phyloP scores from a whole-genome alignment of 2,113 vertebrate species.

The Onychostruthus taczanowskii region DNA sequence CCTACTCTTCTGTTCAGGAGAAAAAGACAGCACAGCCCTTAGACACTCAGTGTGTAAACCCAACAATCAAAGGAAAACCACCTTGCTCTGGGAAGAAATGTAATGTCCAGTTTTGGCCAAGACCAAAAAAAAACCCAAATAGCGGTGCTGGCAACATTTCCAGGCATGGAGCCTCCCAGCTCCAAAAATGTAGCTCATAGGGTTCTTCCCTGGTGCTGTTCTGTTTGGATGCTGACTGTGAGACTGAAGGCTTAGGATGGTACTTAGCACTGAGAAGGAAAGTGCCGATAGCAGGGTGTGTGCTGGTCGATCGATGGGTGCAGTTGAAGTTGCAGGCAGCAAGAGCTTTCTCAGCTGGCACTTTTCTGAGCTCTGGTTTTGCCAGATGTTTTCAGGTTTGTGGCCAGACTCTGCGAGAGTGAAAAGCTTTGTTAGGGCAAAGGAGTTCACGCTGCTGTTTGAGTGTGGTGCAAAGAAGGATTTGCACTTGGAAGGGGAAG shows the following conservation, averaged over 20 bases:
- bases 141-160: neutral
- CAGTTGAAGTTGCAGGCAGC: neutral
- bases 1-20: neutral
- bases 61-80: neutral
- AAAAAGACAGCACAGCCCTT: neutral
- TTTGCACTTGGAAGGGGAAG: neutral
- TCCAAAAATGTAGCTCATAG: neutral
- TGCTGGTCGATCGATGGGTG: too few species aligned
- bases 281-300: neutral
- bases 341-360: neutral
- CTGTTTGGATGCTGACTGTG: neutral
- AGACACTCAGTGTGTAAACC: neutral
- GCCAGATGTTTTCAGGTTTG: neutral
- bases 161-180: neutral
- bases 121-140: neutral
- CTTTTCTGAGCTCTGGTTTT: neutral
- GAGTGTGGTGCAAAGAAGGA: neutral
- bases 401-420: accelerated
- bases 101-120: neutral
- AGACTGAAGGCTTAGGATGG: neutral
- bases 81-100: neutral
- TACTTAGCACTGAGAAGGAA: neutral
- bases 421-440: neutral
- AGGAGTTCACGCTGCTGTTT: neutral
- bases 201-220: neutral